Percentiles rank a stretch among this genome's conserved stretches.
phyloP scores from a whole-genome alignment of 2,113 vertebrate genomes.

The Pachyramphus minor region DNA sequence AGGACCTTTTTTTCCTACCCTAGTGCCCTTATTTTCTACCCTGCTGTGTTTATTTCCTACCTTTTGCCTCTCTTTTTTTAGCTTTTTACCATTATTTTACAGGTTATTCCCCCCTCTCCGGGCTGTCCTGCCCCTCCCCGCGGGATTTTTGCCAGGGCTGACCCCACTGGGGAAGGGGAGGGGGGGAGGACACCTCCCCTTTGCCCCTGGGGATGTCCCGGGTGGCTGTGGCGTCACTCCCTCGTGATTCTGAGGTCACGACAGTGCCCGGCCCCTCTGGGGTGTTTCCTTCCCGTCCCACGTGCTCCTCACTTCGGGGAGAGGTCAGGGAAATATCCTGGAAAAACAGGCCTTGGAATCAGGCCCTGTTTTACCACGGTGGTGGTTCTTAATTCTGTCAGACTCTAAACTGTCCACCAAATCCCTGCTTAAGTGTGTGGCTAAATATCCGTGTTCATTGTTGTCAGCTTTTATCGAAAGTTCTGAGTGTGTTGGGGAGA shows the following conservation, averaged over 20 bases:
- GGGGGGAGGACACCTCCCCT: neutral
- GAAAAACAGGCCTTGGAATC: rapidly evolving
- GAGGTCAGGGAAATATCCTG: too few species aligned
- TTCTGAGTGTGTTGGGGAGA: rapidly evolving
- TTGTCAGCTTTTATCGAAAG: neutral
- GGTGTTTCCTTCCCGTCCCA: neutral
- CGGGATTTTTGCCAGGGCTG: neutral
- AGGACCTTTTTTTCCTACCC: neutral
- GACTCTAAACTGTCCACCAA: neutral
- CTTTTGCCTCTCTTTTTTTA: too few species aligned
- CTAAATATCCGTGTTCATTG: rapidly evolving
- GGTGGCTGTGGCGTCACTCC: neutral
- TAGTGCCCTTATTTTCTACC: rapidly evolving
- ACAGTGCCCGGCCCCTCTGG: neutral
- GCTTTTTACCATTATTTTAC: rapidly evolving
- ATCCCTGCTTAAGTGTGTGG: neutral
- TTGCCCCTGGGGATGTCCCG: rapidly evolving
- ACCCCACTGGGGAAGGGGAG: rapidly evolving
- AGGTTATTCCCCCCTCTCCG: too few species aligned
- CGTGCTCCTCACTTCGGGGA: rapidly evolving
- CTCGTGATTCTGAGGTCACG: neutral
- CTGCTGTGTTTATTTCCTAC: rapidly evolving
- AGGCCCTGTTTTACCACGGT: rapidly evolving
- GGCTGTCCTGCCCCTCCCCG: neutral
- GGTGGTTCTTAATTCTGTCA: rapidly evolving